Conservation (phyloP, 1,140 invertebrate genomes). For the Sipha flava region DNA sequence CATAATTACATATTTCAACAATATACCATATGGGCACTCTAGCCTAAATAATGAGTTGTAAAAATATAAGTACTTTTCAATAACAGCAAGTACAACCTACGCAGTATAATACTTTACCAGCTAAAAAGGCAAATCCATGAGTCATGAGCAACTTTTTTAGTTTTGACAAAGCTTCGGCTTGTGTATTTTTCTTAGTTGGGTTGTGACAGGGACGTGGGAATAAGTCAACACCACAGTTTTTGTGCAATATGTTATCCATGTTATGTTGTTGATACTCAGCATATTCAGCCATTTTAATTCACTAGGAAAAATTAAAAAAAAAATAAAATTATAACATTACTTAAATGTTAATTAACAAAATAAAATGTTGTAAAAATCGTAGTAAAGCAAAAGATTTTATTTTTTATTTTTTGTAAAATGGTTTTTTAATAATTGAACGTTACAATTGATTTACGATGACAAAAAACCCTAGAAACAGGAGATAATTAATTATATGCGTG, state of each 20-base stretch:
- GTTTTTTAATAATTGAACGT: too few relatives aligned
- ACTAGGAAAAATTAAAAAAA: neutral
- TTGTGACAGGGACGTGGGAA: neutral
- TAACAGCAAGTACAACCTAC: neutral
- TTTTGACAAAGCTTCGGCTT: neutral
- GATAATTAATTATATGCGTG: too few relatives aligned
- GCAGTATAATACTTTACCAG: constrained; percentile 7
- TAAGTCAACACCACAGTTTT: neutral
- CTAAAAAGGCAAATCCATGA: neutral
- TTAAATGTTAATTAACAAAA: too few relatives aligned
- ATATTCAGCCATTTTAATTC: neutral
- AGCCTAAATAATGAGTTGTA: neutral
- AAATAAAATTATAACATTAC: neutral
- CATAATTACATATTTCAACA: too few relatives aligned
- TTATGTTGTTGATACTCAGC: neutral
- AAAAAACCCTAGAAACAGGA: too few relatives aligned
- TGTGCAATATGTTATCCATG: neutral
- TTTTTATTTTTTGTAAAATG: too few relatives aligned
- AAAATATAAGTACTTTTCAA: neutral
- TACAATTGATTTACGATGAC: too few relatives aligned
- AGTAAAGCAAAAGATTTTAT: too few relatives aligned
- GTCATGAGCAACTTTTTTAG: neutral
- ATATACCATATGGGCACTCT: neutral
- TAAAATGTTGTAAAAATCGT: too few relatives aligned
- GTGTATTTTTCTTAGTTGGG: neutral